Base-by-base conservation (phyloP, 2,113 vertebrate genomes). In the Carassius auratus region DNA sequence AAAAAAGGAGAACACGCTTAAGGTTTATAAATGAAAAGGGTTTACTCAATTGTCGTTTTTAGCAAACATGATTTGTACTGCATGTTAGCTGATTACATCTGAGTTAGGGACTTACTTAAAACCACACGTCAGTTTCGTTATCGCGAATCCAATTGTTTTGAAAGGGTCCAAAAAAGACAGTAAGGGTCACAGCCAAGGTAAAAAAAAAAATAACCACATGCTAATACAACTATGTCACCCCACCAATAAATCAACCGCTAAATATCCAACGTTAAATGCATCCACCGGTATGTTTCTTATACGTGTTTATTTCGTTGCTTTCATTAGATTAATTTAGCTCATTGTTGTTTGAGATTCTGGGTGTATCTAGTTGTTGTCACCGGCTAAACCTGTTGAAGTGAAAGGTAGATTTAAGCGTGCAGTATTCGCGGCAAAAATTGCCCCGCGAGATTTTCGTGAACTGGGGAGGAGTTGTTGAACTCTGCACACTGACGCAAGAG, bases 401-500 rank as follows among this genome's bases (percentile, higher is more conserved):
- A 52, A 85, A 45, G 36, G 59, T 50, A 69, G 10, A 30, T 52
- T 62, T 13, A 66, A 83, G 48, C 62, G 0, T 15, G 15, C 30
- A 30, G 80, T 23, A 14, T 94, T 94, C 93, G 94, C 94, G 94
- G 93, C 91, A 90, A 93, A 92, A 84, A 33, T 0, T 82, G 66
- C 88, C 89, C 89, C 94, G 93, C 93, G 93, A 94, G 94, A 94
- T 86, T 93, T 94, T 87, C 88, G 64, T 84, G 55, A 61, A 26
- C 61, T 48, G 76, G 83, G 86, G 80, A 85, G 89, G 87, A 90
- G 85, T 52, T 76, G 10, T 55, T 42, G 52, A 10, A 64, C 55
- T 30, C 42, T n/a, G n/a, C n/a, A 61, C 30, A 4, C 38, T 52
- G 74, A 36, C 55, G 59, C 21, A n/a, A 50, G 26, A 33, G 15